phyloP scores from a whole-genome alignment of 2,888 invertebrate species.

The Nebria salina region DNA sequence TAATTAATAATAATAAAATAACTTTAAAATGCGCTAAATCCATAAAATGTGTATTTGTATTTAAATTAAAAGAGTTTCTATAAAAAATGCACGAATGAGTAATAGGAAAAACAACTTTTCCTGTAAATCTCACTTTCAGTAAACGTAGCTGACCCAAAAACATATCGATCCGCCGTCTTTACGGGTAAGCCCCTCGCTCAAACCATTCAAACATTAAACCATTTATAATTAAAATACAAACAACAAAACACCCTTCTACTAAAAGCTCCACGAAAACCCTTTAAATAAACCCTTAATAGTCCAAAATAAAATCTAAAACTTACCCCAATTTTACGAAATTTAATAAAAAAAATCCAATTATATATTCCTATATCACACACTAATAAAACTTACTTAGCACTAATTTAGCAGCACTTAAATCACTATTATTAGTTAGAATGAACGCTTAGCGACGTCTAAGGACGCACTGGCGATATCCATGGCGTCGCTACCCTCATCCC shows the following conservation, averaged over 20 bases:
- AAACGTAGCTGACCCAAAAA: conserved; percentile 39
- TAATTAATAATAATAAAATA: too few species aligned
- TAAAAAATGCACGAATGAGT: too few species aligned
- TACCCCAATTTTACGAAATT: neutral
- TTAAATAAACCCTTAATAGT: neutral
- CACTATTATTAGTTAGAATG: conserved; percentile 4
- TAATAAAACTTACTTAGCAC: neutral
- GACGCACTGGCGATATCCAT: conserved; percentile 32
- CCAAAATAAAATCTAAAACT: neutral
- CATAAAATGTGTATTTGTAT: too few species aligned
- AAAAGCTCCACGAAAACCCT: neutral
- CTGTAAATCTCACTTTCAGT: conserved; percentile 26
- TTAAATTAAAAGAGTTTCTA: too few species aligned
- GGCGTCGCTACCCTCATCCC: conserved; percentile 11
- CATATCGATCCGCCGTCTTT: conserved; percentile 23
- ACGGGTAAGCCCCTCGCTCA: neutral
- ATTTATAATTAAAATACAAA: neutral
- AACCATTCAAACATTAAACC: neutral
- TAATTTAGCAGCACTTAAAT: neutral
- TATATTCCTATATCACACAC: neutral
- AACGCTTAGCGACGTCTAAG: conserved; percentile 13
- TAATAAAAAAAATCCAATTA: too few species aligned
- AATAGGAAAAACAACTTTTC: neutral
- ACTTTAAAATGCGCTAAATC: too few species aligned
- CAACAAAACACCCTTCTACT: neutral